Base-by-base conservation (phyloP, 2,113 vertebrate species). In the Channa argus region DNA sequence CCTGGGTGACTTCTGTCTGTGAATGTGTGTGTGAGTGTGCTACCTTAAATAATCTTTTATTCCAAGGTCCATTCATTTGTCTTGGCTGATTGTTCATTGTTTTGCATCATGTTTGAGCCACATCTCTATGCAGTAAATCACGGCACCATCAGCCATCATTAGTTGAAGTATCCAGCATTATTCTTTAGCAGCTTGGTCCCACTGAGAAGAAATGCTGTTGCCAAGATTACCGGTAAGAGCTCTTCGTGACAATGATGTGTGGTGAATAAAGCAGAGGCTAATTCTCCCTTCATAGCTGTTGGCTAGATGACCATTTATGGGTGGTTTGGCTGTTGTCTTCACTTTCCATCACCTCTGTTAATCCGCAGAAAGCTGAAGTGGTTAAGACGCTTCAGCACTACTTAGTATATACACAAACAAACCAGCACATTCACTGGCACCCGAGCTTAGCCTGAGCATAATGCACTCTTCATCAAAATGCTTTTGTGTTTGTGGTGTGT, bases 221-320 rank as follows among this genome's bases (percentile, higher is more conserved):
- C 65, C 80, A 80, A 88, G 77, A 88, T 86, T 82, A 84, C 71
- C 6, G 38, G 73, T 74, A 56, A 82, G 60, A 68, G 74, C 65
- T 76, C 74, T 68, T 81, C 54, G 9, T 71, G 64, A 70, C 37
- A 56, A 58, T 60, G 41, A 69, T 80, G 74, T 85, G 81, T 78
- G 63, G 39, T 50, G 62, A 82, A 86, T 85, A 80, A 84, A 80
- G 75, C 71, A 54, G 71, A 75, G 50, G 74, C 81, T 90, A 91
- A 91, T 91, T 89, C 86, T 71, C 37, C 67, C 73, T 83, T 63
- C 72, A 37, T 64, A 70, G 85, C 82, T 78, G 70, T 68, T 86
- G 83, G 71, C 77, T 78, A 5, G 66, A 91, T 86, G 85, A 71
- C 82, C 85, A 85, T 90, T 84, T 91, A 86, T 84, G 85, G 86